A percentile compares a stretch with the other conserved stretches of the same genome.
Evolutionary conservation across 2,888 invertebrate genomes (phyloP).

Genomic region (Myopa tessellatipennis): DNA sequence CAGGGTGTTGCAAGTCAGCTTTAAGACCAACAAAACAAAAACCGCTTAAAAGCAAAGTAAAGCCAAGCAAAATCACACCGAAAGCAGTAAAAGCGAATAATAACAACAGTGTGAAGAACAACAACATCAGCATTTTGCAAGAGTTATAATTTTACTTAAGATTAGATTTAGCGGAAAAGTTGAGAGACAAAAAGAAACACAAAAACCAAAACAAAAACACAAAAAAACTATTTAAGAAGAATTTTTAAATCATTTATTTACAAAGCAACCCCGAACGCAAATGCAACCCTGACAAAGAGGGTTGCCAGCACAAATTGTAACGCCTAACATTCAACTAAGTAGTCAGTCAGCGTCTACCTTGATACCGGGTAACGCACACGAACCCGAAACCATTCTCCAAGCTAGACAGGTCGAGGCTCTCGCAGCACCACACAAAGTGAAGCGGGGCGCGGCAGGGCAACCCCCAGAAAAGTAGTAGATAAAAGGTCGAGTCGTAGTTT

Average conservation of each 20-base stretch:
- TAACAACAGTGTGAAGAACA: neutral
- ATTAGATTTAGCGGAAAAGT: neutral
- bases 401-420: neutral
- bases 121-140: conserved; percentile 17
- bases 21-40: conserved; percentile 93
- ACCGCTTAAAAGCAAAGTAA: conserved; percentile 59
- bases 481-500: neutral
- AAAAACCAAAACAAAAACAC: neutral
- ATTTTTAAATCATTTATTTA: conserved; percentile 33
- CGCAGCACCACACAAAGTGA: conserved; percentile 11
- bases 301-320: conserved; percentile 21
- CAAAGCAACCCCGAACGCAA: conserved; percentile 1
- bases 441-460: neutral
- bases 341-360: neutral
- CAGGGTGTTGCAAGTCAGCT: conserved; percentile 96
- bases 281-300: neutral
- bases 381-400: neutral
- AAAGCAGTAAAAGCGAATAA: neutral
- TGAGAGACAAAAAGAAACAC: neutral
- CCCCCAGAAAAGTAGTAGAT: neutral
- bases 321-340: neutral
- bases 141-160: conserved; percentile 21
- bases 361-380: neutral
- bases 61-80: neutral
- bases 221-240: conserved; percentile 17